These are phyloP conservation scores for Drosophila kurseongensis DNA, from an alignment of 1,140 invertebrate species.

Conservation along the genomic window DNA sequence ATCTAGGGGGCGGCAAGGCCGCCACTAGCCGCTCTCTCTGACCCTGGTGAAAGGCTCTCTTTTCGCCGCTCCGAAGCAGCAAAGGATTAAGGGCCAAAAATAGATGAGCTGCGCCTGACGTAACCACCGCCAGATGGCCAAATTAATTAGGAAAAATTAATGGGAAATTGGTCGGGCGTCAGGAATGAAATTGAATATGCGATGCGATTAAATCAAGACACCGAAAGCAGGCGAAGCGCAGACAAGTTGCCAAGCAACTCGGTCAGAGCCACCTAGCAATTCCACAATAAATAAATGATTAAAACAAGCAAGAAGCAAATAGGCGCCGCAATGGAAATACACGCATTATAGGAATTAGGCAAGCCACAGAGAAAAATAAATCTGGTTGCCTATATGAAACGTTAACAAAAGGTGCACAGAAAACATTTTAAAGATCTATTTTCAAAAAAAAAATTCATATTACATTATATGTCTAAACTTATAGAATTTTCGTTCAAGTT, in stretches of 20 bases:
- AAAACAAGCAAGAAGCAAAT: constrained; percentile 33
- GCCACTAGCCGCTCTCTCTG: constrained; percentile 7
- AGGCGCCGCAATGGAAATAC: constrained; percentile 22
- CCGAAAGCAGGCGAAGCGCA: constrained; percentile 1
- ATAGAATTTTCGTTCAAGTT: too few relatives aligned
- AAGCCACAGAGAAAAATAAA: constrained; percentile 6
- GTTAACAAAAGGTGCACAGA: constrained; percentile 7
- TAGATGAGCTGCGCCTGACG: constrained; percentile 50
- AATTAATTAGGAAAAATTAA: constrained; percentile 59
- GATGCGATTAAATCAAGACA: constrained; percentile 47
- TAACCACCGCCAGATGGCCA: constrained; percentile 41
- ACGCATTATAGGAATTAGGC: constrained; percentile 48
- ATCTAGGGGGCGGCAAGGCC: constrained; percentile 31
- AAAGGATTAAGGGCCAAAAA: constrained; percentile 56
- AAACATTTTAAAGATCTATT: not conserved
- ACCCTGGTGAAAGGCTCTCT: constrained; percentile 1
- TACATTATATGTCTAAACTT: too few relatives aligned
- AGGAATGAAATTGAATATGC: constrained; percentile 54
- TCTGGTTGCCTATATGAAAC: constrained; percentile 5
- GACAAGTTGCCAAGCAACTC: constrained; percentile 1
- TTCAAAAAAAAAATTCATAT: too few relatives aligned
- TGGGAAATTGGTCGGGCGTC: constrained; percentile 32
- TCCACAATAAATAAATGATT: constrained; percentile 28
- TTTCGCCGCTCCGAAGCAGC: constrained; percentile 17
- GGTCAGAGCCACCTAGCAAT: not conserved